A percentile compares a stretch with the other conserved stretches of the same genome.
These are phyloP conservation scores for Eumaeus atala DNA, from an alignment of 1,140 invertebrate species.

Conservation along the genomic window DNA sequence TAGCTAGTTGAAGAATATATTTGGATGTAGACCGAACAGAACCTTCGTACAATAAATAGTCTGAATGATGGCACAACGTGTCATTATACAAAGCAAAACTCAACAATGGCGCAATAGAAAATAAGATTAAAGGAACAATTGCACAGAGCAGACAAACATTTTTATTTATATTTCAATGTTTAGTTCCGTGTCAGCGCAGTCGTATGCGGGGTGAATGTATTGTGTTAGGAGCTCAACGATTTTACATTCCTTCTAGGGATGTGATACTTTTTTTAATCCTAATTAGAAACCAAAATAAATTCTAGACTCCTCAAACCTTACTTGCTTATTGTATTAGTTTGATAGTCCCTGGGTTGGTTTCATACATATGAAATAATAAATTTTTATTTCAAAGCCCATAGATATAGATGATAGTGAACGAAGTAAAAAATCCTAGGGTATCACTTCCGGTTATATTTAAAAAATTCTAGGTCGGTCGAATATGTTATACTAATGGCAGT, in stretches of 20 bases:
- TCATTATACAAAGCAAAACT: neutral
- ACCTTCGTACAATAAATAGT: neutral
- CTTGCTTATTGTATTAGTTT: no score
- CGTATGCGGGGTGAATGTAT: slow-evolving; percentile 16
- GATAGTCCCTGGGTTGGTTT: no score
- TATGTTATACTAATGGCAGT: no score
- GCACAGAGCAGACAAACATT: neutral
- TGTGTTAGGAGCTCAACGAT: slow-evolving; percentile 18
- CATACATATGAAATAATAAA: no score
- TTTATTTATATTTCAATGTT: slow-evolving; percentile 14
- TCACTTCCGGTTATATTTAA: no score
- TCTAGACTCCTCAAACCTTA: no score
- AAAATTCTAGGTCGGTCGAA: no score
- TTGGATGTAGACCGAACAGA: neutral
- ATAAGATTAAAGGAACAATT: slow-evolving; percentile 15
- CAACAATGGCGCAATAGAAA: slow-evolving; percentile 8
- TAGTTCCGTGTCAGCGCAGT: slow-evolving; percentile 15
- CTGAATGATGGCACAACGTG: no score
- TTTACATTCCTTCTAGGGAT: slow-evolving; percentile 10
- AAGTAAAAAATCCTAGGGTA: no score
- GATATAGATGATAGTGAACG: no score
- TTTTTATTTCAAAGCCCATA: no score
- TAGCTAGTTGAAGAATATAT: no score
- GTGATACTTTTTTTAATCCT: neutral
- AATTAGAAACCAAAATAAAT: neutral